phyloP scores from a whole-genome alignment of 2,113 vertebrate species.

The Halichoeres trimaculatus region DNA sequence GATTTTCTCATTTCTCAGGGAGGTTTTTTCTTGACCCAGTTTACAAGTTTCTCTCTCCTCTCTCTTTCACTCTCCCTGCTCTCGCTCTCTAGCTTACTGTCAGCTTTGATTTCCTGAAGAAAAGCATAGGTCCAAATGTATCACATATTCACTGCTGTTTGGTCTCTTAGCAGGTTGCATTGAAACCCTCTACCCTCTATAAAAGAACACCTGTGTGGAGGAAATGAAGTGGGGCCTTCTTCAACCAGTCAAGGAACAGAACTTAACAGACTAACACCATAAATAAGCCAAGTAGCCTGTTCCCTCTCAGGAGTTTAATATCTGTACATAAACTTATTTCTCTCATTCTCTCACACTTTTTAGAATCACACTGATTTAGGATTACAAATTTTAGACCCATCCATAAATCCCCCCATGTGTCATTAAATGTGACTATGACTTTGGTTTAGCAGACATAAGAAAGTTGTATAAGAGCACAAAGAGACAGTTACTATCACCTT shows the following conservation, averaged over 20 bases:
- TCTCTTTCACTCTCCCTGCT: not conserved
- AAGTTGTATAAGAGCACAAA: too few species aligned
- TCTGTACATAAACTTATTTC: slow-evolving; percentile 48
- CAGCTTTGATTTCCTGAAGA: slow-evolving; percentile 50
- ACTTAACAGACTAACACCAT: slow-evolving; percentile 74
- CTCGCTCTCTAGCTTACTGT: not conserved
- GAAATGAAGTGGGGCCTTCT: slow-evolving; percentile 57
- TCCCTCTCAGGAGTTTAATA: slow-evolving; percentile 19
- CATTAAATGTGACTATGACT: too few species aligned
- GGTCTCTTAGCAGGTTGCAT: slow-evolving; percentile 19
- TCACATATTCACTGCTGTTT: slow-evolving; percentile 20
- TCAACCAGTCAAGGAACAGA: slow-evolving; percentile 60
- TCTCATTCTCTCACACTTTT: slow-evolving; percentile 59
- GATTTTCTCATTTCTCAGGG: slow-evolving; percentile 27
- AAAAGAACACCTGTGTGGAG: slow-evolving; percentile 36
- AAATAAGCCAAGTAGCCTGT: slow-evolving; percentile 66
- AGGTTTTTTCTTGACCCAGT: slow-evolving; percentile 63
- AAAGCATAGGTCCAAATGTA: slow-evolving; percentile 36
- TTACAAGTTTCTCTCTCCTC: slow-evolving; percentile 16
- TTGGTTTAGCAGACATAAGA: too few species aligned
- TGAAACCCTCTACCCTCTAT: slow-evolving; percentile 8
- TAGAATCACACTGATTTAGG: slow-evolving; percentile 12
- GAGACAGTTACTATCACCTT: too few species aligned
- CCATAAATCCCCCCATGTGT: too few species aligned
- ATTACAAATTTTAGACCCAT: too few species aligned